phyloP scores from a whole-genome alignment of 1,140 invertebrate species.

The Planococcus citri region DNA sequence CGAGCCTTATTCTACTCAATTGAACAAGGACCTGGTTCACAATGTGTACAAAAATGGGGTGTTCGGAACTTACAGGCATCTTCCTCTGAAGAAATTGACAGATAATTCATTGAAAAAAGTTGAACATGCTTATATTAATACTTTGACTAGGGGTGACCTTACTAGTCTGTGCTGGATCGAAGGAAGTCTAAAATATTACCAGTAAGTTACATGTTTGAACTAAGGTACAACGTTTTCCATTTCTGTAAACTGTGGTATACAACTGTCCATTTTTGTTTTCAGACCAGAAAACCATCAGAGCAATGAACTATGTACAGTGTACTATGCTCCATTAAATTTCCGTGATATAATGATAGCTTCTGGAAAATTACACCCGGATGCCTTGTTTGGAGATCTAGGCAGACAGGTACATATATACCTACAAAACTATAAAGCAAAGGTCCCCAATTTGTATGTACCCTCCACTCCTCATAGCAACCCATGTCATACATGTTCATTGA shows the following conservation, averaged over 20 bases:
- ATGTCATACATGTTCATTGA: no score
- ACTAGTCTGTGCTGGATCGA: conserved; percentile 89
- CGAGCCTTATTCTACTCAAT: conserved; percentile 46
- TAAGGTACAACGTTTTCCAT: background rate
- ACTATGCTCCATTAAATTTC: conserved; percentile 92
- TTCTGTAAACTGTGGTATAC: background rate
- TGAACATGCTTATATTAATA: conserved; percentile 87
- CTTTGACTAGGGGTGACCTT: conserved; percentile 76
- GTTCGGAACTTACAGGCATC: conserved; percentile 77
- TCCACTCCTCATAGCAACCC: no score
- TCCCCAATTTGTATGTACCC: no score
- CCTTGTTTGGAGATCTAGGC: conserved; percentile 74
- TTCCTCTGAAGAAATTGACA: conserved; percentile 46
- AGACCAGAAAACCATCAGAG: conserved; percentile 36
- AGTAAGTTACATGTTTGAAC: no score
- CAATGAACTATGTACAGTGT: conserved; percentile 66
- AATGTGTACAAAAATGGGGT: conserved; percentile 63
- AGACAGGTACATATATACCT: no score
- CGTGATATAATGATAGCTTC: conserved; percentile 94
- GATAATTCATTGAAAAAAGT: conserved; percentile 46
- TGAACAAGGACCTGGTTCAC: conserved; percentile 62
- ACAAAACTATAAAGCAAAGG: no score
- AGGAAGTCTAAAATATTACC: conserved; percentile 53
- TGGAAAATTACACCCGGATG: conserved; percentile 88
- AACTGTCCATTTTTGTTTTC: conserved; percentile 26